These are phyloP conservation scores for Furcula furcula DNA, from an alignment of 2,888 invertebrate genomes.

Conservation along the genomic window DNA sequence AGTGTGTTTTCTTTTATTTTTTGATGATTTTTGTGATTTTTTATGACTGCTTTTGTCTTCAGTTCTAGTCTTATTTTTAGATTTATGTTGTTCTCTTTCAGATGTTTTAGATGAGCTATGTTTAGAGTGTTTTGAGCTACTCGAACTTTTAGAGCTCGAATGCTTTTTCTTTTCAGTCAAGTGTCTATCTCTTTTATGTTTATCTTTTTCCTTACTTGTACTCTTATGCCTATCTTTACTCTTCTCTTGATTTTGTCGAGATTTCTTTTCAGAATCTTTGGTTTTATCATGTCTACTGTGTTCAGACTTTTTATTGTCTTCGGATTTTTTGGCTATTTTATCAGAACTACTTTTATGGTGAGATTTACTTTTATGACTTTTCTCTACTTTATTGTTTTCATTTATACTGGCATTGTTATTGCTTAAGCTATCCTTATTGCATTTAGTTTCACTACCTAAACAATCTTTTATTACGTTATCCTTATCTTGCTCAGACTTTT, in stretches of 20 bases:
- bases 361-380: conserved; percentile 34
- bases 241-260: conserved; percentile 30
- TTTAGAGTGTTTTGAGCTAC: conserved; percentile 39
- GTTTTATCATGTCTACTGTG: conserved; percentile 41
- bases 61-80: conserved; percentile 37
- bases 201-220: conserved; percentile 52
- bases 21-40: conserved; percentile 48
- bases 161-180: conserved; percentile 43
- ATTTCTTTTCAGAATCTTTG: conserved; percentile 46
- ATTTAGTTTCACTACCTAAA: conserved; percentile 15
- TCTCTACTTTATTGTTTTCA: conserved; percentile 20
- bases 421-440: conserved; percentile 22
- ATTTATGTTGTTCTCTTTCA: conserved; percentile 38
- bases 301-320: too few species aligned
- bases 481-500: conserved; percentile 42
- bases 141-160: conserved; percentile 39
- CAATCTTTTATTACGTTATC: conserved; percentile 19
- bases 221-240: conserved; percentile 46
- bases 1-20: conserved; percentile 39
- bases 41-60: conserved; percentile 36
- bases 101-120: conserved; percentile 38
- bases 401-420: conserved; percentile 30
- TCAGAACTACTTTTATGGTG: conserved; percentile 40
- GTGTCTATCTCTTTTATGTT: conserved; percentile 46
- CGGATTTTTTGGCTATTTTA: conserved; percentile 40